Conservation (phyloP, 2,888 invertebrate genomes). For the Eumacrocentrus americanus region DNA sequence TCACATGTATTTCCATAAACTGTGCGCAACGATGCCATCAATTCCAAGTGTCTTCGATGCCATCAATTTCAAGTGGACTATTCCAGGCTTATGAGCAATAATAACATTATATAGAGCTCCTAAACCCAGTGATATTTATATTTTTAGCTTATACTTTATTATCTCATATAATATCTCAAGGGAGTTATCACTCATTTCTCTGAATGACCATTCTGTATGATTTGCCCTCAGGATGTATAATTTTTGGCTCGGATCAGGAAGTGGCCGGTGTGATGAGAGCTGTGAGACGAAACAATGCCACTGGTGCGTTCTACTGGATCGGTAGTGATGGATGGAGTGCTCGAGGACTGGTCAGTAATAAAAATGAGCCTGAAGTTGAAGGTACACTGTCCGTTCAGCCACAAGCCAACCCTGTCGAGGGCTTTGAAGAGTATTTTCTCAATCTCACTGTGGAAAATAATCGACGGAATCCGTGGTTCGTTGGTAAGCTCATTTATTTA, state of each 20-base stretch:
- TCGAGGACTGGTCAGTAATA: constrained; percentile 78
- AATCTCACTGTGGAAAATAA: constrained; percentile 85
- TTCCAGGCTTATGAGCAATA: too few relatives aligned
- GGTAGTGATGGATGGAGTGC: constrained; percentile 98
- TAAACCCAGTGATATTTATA: too few relatives aligned
- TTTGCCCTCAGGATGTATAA: constrained; percentile 86
- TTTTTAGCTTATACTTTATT: too few relatives aligned
- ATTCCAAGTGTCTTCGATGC: too few relatives aligned
- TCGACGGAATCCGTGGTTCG: constrained; percentile 94
- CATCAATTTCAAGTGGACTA: too few relatives aligned
- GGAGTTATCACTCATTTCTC: too few relatives aligned
- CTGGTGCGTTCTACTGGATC: constrained; percentile 92
- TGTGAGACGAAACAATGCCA: constrained; percentile 84
- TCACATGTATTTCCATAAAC: too few relatives aligned
- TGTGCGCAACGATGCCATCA: too few relatives aligned
- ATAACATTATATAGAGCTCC: too few relatives aligned
- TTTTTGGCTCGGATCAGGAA: constrained; percentile 96
- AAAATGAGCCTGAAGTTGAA: constrained; percentile 88
- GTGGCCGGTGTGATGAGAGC: constrained; percentile 96
- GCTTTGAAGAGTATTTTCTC: constrained; percentile 88
- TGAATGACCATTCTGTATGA: too few relatives aligned
- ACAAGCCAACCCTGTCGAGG: constrained; percentile 85
- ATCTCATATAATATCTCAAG: too few relatives aligned
- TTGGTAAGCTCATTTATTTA: constrained; percentile 70
- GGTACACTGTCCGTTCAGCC: constrained; percentile 96